phyloP scores from a whole-genome alignment of 2,113 vertebrate genomes.

The Orycteropus afer region DNA sequence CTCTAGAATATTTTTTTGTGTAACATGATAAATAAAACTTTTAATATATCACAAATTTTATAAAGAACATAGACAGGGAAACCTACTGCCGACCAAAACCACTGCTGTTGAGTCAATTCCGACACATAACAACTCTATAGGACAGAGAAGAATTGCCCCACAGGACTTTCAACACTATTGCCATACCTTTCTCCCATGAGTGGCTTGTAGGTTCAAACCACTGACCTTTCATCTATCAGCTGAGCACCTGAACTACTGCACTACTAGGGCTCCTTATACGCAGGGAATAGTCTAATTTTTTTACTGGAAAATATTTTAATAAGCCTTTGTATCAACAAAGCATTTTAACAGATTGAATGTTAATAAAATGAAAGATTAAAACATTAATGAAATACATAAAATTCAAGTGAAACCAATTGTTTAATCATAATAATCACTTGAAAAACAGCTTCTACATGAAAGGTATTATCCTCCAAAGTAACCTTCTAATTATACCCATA shows the following conservation, averaged over 20 bases:
- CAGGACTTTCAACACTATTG: too few species aligned
- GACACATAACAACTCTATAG: too few species aligned
- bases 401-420: too few species aligned
- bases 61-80: not conserved
- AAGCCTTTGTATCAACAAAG: fast-evolving
- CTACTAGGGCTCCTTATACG: too few species aligned
- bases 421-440: not conserved
- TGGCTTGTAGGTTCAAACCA: too few species aligned
- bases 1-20: not conserved
- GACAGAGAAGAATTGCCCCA: too few species aligned
- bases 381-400: too few species aligned
- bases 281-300: not conserved
- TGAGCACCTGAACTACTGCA: too few species aligned
- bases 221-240: too few species aligned
- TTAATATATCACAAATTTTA: not conserved
- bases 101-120: too few species aligned
- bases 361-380: not conserved
- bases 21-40: not conserved
- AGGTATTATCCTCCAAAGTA: not conserved
- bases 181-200: too few species aligned
- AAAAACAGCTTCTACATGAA: not conserved
- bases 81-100: too few species aligned
- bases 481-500: not conserved
- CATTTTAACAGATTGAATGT: not conserved
- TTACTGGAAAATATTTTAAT: not conserved